Conservation (phyloP, 2,113 vertebrate species). For the Rhinoderma darwinii region DNA sequence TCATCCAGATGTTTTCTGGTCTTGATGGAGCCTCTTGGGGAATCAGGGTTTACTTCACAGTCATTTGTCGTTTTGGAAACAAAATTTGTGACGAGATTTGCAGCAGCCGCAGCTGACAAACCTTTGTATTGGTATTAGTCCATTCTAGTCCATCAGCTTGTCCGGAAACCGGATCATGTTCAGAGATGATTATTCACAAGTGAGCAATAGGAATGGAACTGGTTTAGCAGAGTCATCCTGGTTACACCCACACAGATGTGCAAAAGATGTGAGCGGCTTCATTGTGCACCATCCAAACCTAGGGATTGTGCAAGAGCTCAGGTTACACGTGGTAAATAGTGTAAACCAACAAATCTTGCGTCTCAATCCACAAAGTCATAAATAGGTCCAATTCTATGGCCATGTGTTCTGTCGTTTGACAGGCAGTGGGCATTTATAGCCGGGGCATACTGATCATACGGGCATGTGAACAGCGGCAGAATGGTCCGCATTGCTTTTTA, state of each 20-base stretch:
- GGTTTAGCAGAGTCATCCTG: conserved; percentile 22
- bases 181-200: conserved; percentile 10
- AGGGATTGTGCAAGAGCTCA: conserved; percentile 1
- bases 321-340: neutral
- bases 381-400: neutral
- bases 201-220: conserved; percentile 9
- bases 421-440: too few relatives aligned
- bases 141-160: neutral
- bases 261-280: neutral
- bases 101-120: neutral
- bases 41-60: neutral
- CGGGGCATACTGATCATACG: too few relatives aligned
- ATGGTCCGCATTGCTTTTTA: too few relatives aligned
- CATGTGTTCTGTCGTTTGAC: neutral
- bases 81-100: neutral
- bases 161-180: neutral
- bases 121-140: neutral
- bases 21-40: neutral
- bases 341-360: neutral
- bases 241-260: conserved; percentile 41
- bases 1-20: neutral
- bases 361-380: neutral
- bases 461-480: too few relatives aligned
- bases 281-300: neutral
- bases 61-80: neutral